These are phyloP conservation scores for Sycophila sp. DNA, from an alignment of 1,140 invertebrate genomes.

Conservation along the genomic window DNA sequence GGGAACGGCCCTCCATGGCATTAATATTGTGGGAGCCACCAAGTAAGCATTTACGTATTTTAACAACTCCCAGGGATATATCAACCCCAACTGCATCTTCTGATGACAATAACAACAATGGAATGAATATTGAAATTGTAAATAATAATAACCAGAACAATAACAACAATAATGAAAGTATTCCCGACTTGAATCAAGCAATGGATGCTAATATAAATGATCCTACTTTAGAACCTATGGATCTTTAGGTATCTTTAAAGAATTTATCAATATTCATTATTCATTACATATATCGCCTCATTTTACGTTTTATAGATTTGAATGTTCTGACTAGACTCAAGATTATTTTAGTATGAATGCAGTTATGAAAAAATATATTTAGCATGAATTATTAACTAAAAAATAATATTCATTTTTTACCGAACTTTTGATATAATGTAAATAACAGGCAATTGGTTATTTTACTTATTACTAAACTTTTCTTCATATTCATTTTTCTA, in stretches of 20 bases:
- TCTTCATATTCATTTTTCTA: too few species aligned
- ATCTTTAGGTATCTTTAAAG: conserved; percentile 49
- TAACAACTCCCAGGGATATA: conserved; percentile 44
- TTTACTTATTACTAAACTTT: too few species aligned
- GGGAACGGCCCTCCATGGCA: conserved; percentile 78
- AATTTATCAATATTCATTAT: conserved; percentile 2
- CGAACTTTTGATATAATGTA: too few species aligned
- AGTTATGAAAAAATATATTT: too few species aligned
- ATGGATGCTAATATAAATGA: conserved; percentile 38
- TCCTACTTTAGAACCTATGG: conserved; percentile 57
- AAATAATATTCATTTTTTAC: too few species aligned
- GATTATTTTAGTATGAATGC: too few species aligned
- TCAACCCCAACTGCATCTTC: conserved; percentile 37
- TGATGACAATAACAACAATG: conserved; percentile 53
- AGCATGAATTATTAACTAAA: too few species aligned
- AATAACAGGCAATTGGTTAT: too few species aligned
- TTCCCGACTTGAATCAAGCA: conserved; percentile 56
- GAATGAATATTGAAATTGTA: conserved; percentile 39
- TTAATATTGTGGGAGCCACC: conserved; percentile 81
- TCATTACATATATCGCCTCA: background rate
- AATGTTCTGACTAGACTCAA: background rate
- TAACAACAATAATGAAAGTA: conserved; percentile 52
- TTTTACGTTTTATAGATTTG: background rate
- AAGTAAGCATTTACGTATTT: conserved; percentile 65
- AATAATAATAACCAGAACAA: conserved; percentile 39